A percentile compares a stretch with the other conserved stretches of the same genome.
phyloP scores from a whole-genome alignment of 2,888 invertebrate genomes.

The Tetropium fuscum region DNA sequence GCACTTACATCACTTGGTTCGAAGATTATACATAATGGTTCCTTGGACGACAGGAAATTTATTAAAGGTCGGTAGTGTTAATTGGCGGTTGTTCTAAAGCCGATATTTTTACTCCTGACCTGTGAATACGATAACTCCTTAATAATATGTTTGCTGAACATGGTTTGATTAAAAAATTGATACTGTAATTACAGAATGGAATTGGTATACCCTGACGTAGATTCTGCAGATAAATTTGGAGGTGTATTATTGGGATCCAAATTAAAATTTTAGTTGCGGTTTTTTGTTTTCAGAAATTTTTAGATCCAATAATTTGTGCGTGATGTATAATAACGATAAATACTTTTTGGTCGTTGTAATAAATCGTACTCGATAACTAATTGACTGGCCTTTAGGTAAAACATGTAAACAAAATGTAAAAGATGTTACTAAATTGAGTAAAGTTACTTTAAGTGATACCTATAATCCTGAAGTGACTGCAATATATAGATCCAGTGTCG shows the following conservation, averaged over 20 bases:
- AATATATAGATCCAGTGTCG: too few species aligned
- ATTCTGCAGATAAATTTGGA: conserved; percentile 8
- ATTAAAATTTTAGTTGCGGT: neutral
- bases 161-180: conserved; percentile 18
- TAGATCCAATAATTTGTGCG: too few species aligned
- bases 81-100: conserved; percentile 39
- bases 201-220: conserved; percentile 1
- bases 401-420: too few species aligned
- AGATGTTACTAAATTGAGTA: too few species aligned
- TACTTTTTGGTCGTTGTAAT: too few species aligned
- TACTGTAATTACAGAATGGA: conserved; percentile 16
- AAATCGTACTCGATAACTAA: too few species aligned
- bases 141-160: conserved; percentile 12
- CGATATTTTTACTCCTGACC: conserved; percentile 34
- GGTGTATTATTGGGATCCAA: neutral
- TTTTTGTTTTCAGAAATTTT: too few species aligned
- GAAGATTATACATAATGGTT: conserved; percentile 26
- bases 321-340: too few species aligned
- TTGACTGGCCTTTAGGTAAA: too few species aligned
- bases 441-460: too few species aligned
- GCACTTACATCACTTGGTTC: conserved; percentile 3
- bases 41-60: conserved; percentile 33
- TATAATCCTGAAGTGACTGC: too few species aligned
- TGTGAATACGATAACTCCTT: conserved; percentile 22
- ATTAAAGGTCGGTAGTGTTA: conserved; percentile 42